Evolutionary conservation across 2,113 vertebrate species (phyloP).

Genomic region (Vulpes vulpes): DNA sequence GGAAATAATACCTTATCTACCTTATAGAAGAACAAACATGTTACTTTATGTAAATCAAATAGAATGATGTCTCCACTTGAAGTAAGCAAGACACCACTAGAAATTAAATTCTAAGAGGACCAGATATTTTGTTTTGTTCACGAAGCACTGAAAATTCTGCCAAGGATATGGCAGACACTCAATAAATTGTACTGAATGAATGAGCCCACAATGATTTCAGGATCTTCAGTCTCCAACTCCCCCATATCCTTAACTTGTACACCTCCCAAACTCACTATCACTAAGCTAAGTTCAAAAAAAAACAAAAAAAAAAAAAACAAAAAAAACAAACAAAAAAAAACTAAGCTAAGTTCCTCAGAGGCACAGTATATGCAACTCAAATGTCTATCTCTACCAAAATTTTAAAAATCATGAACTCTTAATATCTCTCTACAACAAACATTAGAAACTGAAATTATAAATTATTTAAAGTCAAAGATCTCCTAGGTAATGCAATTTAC

Average conservation of each 20-base stretch:
- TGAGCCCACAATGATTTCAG: background rate
- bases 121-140: background rate
- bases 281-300: background rate
- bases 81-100: background rate
- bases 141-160: background rate
- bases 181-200: background rate
- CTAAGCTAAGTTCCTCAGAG: background rate
- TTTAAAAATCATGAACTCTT: background rate
- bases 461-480: slow-evolving; percentile 19
- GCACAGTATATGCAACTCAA: background rate
- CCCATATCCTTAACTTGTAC: background rate
- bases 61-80: background rate
- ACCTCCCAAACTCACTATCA: background rate
- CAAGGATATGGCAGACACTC: background rate
- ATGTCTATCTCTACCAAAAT: slow-evolving; percentile 5
- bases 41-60: background rate
- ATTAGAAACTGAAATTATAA: background rate
- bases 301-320: too few relatives aligned
- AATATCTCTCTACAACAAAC: background rate
- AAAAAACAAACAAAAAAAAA: background rate
- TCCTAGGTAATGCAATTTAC: background rate
- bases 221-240: background rate
- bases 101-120: background rate
- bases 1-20: background rate
- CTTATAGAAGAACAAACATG: background rate